phyloP scores from a whole-genome alignment of 2,797 vertebrate species.

The Pyrocephalus nanus region DNA sequence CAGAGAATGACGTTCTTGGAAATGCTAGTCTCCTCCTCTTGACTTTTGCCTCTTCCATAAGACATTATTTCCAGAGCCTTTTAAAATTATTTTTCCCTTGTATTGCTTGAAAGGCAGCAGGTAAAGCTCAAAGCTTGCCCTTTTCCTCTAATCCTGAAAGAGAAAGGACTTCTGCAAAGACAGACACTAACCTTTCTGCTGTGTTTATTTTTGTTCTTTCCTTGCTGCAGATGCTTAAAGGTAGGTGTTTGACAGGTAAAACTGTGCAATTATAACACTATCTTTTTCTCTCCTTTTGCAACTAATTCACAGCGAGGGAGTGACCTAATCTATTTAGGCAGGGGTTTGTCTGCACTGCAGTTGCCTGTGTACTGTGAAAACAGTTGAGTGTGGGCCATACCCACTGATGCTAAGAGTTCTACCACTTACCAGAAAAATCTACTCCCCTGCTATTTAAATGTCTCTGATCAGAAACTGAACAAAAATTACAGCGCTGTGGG shows the following conservation, averaged over 20 bases:
- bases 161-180: neutral
- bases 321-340: neutral
- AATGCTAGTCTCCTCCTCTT: neutral
- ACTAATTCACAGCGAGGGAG: neutral
- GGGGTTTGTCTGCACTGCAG: neutral
- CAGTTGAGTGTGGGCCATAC: neutral
- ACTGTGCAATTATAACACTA: neutral
- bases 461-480: neutral
- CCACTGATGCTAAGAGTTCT: neutral
- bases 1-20: neutral
- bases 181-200: constrained; percentile 41
- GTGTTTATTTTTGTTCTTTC: constrained; percentile 53
- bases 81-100: neutral
- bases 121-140: neutral
- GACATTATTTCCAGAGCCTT: neutral
- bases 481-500: neutral
- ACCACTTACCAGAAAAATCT: neutral
- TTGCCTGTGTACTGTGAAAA: neutral
- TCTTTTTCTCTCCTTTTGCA: neutral
- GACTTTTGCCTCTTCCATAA: neutral
- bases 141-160: constrained; percentile 6
- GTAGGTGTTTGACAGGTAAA: constrained; percentile 54
- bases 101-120: constrained; percentile 20
- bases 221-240: constrained; percentile 66
- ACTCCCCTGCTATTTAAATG: neutral